Conservation (phyloP, 37 sponge, comb jelly and placozoan genomes). For the Haliclona indistincta region DNA sequence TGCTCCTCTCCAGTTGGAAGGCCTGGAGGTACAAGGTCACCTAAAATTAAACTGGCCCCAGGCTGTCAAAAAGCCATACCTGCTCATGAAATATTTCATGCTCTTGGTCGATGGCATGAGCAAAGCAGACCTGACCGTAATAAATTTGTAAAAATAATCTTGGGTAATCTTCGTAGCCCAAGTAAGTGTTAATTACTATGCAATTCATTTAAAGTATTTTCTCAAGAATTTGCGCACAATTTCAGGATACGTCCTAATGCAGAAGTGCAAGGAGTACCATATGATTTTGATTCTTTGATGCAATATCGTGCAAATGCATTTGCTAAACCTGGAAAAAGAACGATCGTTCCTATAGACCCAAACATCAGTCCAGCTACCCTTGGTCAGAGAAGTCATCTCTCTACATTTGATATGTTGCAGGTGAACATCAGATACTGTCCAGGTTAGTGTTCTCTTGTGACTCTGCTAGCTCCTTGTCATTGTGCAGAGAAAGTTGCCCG, state of each 20-base stretch:
- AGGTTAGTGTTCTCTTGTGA: too few species aligned
- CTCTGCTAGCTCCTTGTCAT: too few species aligned
- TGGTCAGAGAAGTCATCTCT: conserved; percentile 56
- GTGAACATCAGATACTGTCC: conserved; percentile 48
- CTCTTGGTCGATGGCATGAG: conserved; percentile 77
- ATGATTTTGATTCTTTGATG: conserved; percentile 74
- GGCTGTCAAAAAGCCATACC: conserved; percentile 76
- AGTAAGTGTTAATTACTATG: too few species aligned
- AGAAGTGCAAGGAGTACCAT: conserved; percentile 52
- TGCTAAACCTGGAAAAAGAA: conserved; percentile 46
- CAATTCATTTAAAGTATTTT: not conserved
- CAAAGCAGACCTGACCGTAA: conserved; percentile 85
- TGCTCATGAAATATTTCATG: conserved; percentile 74
- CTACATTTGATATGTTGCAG: conserved; percentile 48
- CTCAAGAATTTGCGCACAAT: not conserved
- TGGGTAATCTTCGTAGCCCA: conserved; percentile 17
- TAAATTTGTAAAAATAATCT: conserved; percentile 40
- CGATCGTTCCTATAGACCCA: conserved; percentile 43
- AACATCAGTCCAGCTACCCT: conserved; percentile 1
- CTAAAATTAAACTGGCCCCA: conserved; percentile 63
- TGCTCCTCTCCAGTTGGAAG: conserved; percentile 69
- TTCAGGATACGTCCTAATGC: conserved; percentile 39
- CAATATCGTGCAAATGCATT: conserved; percentile 74
- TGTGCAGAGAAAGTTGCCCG: too few species aligned
- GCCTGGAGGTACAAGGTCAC: conserved; percentile 43